Percentiles rank a stretch among this genome's conserved stretches.
Evolutionary conservation across 1,140 invertebrate species (phyloP).

Genomic region (Atta texana): DNA sequence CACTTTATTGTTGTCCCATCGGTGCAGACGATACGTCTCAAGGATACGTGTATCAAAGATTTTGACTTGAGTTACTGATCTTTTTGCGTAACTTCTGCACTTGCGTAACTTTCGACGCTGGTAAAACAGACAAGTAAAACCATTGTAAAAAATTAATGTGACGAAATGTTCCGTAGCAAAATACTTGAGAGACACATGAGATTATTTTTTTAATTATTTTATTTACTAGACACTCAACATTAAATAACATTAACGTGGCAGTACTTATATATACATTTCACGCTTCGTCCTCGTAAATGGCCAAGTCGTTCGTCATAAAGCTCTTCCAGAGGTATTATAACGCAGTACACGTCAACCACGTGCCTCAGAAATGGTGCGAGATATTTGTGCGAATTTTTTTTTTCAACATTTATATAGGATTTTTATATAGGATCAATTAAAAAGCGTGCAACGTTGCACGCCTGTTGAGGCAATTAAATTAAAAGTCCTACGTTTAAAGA

Average conservation of each 20-base stretch:
- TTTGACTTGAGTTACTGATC: not conserved
- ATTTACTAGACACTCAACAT: not conserved
- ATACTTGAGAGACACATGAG: not conserved
- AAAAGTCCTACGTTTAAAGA: conserved; percentile 52
- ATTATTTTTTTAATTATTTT: conserved; percentile 9
- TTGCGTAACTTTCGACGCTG: not conserved
- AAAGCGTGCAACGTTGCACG: not conserved
- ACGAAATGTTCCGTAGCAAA: not conserved
- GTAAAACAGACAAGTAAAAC: not conserved
- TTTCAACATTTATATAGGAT: conserved; percentile 20
- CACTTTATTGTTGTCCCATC: conserved; percentile 35
- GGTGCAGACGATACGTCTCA: conserved; percentile 4
- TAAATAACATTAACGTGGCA: conserved; percentile 38
- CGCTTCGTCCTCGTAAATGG: conserved; percentile 31
- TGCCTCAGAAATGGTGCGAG: conserved; percentile 46
- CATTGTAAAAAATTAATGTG: not conserved
- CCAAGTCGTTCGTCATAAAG: conserved; percentile 47
- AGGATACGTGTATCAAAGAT: conserved; percentile 23
- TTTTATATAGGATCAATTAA: conserved; percentile 42
- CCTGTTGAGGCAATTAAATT: conserved; percentile 46
- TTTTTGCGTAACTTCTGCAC: not conserved
- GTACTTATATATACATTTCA: conserved; percentile 43
- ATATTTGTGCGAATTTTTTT: conserved; percentile 20
- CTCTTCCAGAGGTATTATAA: conserved; percentile 34
- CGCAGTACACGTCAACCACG: conserved; percentile 56